These are phyloP conservation scores for Agonopterix arenella DNA, from an alignment of 2,888 invertebrate species.

Conservation along the genomic window DNA sequence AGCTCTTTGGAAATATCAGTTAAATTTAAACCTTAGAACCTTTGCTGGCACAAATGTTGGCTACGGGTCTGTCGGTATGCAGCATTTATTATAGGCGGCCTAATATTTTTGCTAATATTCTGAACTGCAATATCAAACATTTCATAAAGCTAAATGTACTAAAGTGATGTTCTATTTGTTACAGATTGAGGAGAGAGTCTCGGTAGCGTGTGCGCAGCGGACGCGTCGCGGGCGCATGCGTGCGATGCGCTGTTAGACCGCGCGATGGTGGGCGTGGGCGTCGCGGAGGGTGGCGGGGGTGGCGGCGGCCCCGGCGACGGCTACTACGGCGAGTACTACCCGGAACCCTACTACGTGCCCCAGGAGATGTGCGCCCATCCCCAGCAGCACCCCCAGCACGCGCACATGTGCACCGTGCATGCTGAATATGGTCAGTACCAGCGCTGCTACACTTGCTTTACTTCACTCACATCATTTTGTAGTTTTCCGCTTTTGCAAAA, in stretches of 20 bases:
- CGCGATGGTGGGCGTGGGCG: constrained; percentile 70
- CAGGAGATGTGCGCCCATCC: constrained; percentile 80
- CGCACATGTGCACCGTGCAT: constrained; percentile 83
- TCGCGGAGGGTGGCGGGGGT: constrained; percentile 59
- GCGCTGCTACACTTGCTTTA: too few relatives aligned
- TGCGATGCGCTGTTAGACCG: constrained; percentile 53
- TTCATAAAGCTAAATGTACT: too few relatives aligned
- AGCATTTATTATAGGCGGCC: too few relatives aligned
- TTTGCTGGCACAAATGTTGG: too few relatives aligned
- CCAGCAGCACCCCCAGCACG: constrained; percentile 77
- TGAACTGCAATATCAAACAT: too few relatives aligned
- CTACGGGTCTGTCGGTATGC: too few relatives aligned
- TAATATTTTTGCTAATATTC: too few relatives aligned
- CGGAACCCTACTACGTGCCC: constrained; percentile 75
- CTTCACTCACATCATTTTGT: too few relatives aligned
- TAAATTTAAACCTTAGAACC: too few relatives aligned
- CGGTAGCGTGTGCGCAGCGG: constrained; percentile 28
- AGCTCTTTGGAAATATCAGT: too few relatives aligned
- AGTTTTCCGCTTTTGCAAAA: too few relatives aligned
- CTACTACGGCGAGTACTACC: constrained; percentile 76
- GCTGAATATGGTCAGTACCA: constrained; percentile 82
- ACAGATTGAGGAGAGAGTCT: constrained; percentile 37
- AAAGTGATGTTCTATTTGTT: constrained; percentile 24
- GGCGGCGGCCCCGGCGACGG: constrained; percentile 54
- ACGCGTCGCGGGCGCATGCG: constrained; percentile 6